A percentile compares a stretch with the other conserved stretches of the same genome.
Evolutionary conservation across 2,113 vertebrate species (phyloP).

Genomic region (Melospiza georgiana): DNA sequence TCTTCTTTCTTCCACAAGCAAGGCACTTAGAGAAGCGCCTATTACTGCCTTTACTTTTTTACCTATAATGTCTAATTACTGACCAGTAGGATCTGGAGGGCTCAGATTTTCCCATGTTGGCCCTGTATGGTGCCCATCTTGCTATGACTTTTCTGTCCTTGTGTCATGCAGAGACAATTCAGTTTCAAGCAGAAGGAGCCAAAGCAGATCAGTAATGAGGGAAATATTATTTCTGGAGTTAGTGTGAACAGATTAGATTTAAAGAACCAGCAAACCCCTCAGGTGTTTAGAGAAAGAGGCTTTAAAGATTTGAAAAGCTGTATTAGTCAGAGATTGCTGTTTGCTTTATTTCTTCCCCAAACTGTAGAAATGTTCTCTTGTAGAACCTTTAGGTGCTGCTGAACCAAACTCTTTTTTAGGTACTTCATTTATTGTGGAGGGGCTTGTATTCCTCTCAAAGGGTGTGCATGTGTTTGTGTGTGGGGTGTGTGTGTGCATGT

Average conservation of each 20-base stretch:
- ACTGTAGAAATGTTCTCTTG: not conserved
- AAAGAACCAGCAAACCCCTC: not conserved
- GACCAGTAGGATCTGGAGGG: not conserved
- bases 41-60: not conserved
- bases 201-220: not conserved
- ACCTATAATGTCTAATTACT: not conserved
- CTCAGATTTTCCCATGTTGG: not conserved
- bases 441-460: not conserved
- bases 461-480: not conserved
- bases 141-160: not conserved
- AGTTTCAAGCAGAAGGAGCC: not conserved
- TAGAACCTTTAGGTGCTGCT: not conserved
- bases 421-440: not conserved
- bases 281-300: not conserved
- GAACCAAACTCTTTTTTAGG: not conserved
- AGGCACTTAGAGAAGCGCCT: not conserved
- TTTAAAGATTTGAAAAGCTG: not conserved
- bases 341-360: not conserved
- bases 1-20: not conserved
- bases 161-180: not conserved
- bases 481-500: not conserved
- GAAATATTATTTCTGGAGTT: not conserved
- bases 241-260: not conserved
- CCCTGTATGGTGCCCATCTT: not conserved
- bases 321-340: not conserved